Evolutionary conservation across 2,797 vertebrate genomes (phyloP).

Genomic region (Microchirus variegatus): DNA sequence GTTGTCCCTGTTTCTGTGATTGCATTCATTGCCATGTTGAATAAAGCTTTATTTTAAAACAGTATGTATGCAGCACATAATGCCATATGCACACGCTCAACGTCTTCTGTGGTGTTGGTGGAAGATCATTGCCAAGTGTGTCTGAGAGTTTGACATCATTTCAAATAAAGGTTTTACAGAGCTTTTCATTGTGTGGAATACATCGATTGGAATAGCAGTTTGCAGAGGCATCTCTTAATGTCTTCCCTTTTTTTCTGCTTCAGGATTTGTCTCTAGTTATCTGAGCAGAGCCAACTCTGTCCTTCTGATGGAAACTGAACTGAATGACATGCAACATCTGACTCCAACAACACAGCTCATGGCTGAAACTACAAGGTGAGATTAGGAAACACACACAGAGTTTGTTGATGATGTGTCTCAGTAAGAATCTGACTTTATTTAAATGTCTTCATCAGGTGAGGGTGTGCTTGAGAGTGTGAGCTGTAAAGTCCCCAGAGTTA

Average conservation of each 20-base stretch:
- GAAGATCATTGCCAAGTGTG: too few relatives aligned
- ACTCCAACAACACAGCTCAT: constrained; percentile 46
- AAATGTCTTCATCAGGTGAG: constrained; percentile 62
- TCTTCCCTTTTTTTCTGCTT: neutral
- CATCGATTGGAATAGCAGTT: neutral
- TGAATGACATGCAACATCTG: constrained; percentile 27
- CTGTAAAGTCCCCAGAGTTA: constrained; percentile 58
- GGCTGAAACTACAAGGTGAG: constrained; percentile 59
- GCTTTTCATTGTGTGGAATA: neutral
- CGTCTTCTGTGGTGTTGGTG: too few relatives aligned
- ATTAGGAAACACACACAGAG: neutral
- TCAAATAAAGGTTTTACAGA: too few relatives aligned
- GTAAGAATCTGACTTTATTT: constrained; percentile 17
- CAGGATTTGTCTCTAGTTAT: constrained; percentile 33
- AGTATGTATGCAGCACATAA: too few relatives aligned
- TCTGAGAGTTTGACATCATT: too few relatives aligned
- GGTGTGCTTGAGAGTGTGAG: constrained; percentile 56
- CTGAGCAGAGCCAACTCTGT: constrained; percentile 37
- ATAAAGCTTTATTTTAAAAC: too few relatives aligned
- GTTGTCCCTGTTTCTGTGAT: too few relatives aligned
- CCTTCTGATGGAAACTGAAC: constrained; percentile 33
- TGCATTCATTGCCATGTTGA: too few relatives aligned
- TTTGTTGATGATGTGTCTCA: neutral
- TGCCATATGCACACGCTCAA: too few relatives aligned
- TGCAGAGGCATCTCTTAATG: neutral